Base-by-base conservation (phyloP, 2,888 invertebrate genomes). In the Catonia carolina region DNA sequence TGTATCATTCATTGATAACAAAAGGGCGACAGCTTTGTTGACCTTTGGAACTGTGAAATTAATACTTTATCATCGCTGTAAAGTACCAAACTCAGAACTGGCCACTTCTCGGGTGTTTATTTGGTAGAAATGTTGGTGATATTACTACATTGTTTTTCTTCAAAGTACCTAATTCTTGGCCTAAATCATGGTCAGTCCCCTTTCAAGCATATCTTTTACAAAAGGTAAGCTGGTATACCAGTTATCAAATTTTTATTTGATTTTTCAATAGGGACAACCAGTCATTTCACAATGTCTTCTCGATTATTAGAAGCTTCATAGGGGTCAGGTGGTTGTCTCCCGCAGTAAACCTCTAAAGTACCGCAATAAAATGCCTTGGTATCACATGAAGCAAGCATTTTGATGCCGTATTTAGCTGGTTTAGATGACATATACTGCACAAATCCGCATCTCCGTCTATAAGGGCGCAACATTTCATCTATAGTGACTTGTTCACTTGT, bases 1-100 rank as follows among this genome's bases (percentile, higher is more conserved):
- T 6, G 15, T 37, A 49, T 60, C 49, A 57, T 58, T 58, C 56
- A 53, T 62, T 41, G 55, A 57, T 12, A 50, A 57, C 27, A 53
- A 22, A 15, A 60, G 35, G 14, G 53, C 18, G 2, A 56, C 53
- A 20, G 33, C 56, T 47, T 60, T 60, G 45, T 56, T 56, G n/a
- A 27, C 7, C 42, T 56, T 59, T 41, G 48, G 45, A 37, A 49
- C 37, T 51, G 52, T 10, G 55, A 59, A 8, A 52, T 52, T 10
- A 55, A 14, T n/a, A 37, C 52, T 31, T 33, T 42, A 17, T 55
- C 47, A 48, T 55, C 55, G 18, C 50, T 47, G 39, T 55, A 58
- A 27, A 4, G 8, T n/a, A 6, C 58, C 55, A 37, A 55, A 58
- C 10, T 48, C 14, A 10, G 50, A 36, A 27, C 47, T 53, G 15